Evolutionary conservation across 2,888 invertebrate genomes (phyloP).

Genomic region (Macaria liturata): DNA sequence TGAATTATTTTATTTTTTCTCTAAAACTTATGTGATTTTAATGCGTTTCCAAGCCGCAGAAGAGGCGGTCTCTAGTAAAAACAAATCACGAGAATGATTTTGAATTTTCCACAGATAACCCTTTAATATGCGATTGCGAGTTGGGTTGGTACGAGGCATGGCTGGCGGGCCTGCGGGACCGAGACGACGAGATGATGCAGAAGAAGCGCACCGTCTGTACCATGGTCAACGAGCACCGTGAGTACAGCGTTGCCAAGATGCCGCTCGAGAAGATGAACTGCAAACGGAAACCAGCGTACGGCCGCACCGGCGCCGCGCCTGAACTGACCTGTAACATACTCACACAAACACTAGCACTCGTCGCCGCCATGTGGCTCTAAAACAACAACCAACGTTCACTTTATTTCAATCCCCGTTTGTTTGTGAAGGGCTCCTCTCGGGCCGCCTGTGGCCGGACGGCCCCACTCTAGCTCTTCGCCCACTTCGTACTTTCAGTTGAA

Average conservation of each 20-base stretch:
- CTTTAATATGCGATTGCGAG: slow-evolving; percentile 93
- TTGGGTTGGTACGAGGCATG: slow-evolving; percentile 94
- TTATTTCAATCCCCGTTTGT: slow-evolving; percentile 49
- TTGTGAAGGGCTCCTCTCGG: slow-evolving; percentile 59
- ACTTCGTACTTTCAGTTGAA: slow-evolving; percentile 48
- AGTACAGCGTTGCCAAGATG: slow-evolving; percentile 91
- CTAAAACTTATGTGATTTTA: no score
- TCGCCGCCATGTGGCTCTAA: slow-evolving; percentile 64
- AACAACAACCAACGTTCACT: slow-evolving; percentile 38
- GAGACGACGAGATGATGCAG: slow-evolving; percentile 94
- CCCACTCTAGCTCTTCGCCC: slow-evolving; percentile 54
- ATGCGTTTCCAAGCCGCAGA: no score
- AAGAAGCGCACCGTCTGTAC: slow-evolving; percentile 93
- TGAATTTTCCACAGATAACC: slow-evolving; percentile 87
- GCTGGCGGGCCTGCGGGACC: slow-evolving; percentile 89
- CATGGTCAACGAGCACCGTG: slow-evolving; percentile 91
- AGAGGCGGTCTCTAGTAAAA: no score
- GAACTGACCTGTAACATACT: slow-evolving; percentile 44
- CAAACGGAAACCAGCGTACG: slow-evolving; percentile 85
- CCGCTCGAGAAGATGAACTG: slow-evolving; percentile 93
- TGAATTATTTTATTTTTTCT: no score
- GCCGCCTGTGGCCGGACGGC: slow-evolving; percentile 80
- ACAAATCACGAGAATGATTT: no score
- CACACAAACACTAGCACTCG: slow-evolving; percentile 53
- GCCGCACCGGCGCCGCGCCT: slow-evolving; percentile 59